phyloP scores from a whole-genome alignment of 2,113 vertebrate genomes.

The Lophius piscatorius region DNA sequence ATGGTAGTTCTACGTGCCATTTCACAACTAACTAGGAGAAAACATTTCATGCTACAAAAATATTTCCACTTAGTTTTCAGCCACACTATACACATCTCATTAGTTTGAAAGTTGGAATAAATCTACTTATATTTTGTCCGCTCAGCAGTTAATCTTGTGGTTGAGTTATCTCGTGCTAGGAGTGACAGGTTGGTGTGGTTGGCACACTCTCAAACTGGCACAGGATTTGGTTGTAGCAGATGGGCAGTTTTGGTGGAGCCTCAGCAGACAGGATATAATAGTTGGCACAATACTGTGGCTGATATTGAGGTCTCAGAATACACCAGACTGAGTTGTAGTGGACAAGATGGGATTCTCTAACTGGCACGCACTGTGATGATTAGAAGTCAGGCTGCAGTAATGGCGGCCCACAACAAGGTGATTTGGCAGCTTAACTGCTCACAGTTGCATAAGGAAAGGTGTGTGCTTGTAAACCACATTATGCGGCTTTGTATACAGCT shows the following conservation, averaged over 20 bases:
- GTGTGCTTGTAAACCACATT: no score
- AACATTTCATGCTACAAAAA: neutral
- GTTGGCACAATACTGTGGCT: conserved; percentile 59
- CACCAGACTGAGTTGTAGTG: conserved; percentile 58
- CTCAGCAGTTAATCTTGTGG: conserved; percentile 48
- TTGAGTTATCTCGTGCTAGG: conserved; percentile 45
- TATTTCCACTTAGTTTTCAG: neutral
- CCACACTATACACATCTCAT: no score
- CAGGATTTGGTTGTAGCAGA: conserved; percentile 63
- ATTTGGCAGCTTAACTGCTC: neutral
- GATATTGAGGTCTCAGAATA: conserved; percentile 56
- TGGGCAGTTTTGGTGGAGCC: conserved; percentile 70
- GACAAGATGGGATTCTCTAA: conserved; percentile 55
- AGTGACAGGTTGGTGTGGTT: conserved; percentile 68
- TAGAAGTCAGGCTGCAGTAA: conserved; percentile 37
- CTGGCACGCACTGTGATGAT: conserved; percentile 23
- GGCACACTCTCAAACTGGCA: conserved; percentile 60
- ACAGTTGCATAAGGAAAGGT: conserved; percentile 2
- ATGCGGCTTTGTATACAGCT: neutral
- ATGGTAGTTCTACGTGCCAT: no score
- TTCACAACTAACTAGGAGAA: no score
- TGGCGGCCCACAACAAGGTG: neutral
- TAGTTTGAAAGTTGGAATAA: no score
- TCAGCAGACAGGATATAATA: conserved; percentile 74
- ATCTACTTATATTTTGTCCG: conserved; percentile 30